Evolutionary conservation across 2,888 invertebrate species (phyloP).

Genomic region (Drosophila eohydei): DNA sequence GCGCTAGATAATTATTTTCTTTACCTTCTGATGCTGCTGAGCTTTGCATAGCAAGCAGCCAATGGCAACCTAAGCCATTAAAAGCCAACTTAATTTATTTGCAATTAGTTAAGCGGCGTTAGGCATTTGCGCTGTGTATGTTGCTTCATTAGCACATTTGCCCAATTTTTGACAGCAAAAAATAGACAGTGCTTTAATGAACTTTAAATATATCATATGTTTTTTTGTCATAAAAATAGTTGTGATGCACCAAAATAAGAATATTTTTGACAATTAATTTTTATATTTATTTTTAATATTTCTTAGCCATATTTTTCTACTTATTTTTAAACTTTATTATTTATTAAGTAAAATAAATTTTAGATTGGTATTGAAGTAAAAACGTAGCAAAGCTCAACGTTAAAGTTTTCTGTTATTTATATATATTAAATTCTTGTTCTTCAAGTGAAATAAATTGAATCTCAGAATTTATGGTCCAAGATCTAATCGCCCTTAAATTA

Average conservation of each 20-base stretch:
- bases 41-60: conserved; percentile 33
- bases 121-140: not conserved
- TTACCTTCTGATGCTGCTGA: conserved; percentile 31
- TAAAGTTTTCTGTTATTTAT: not conserved
- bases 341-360: not conserved
- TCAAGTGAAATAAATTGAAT: not conserved
- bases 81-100: conserved; percentile 76
- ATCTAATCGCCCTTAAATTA: not conserved
- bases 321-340: too few relatives aligned
- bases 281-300: too few relatives aligned
- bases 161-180: conserved; percentile 3
- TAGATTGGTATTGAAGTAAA: not conserved
- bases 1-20: conserved; percentile 59
- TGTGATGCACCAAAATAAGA: too few relatives aligned
- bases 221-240: too few relatives aligned
- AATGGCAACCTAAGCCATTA: conserved; percentile 56
- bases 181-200: not conserved
- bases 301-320: too few relatives aligned
- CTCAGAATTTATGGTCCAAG: not conserved
- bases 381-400: not conserved
- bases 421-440: not conserved
- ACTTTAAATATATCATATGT: not conserved
- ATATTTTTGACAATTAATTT: too few relatives aligned
- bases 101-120: conserved; percentile 67
- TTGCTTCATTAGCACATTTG: conserved; percentile 19